phyloP scores from a whole-genome alignment of 2,888 invertebrate genomes.

The Coenonympha arcania region DNA sequence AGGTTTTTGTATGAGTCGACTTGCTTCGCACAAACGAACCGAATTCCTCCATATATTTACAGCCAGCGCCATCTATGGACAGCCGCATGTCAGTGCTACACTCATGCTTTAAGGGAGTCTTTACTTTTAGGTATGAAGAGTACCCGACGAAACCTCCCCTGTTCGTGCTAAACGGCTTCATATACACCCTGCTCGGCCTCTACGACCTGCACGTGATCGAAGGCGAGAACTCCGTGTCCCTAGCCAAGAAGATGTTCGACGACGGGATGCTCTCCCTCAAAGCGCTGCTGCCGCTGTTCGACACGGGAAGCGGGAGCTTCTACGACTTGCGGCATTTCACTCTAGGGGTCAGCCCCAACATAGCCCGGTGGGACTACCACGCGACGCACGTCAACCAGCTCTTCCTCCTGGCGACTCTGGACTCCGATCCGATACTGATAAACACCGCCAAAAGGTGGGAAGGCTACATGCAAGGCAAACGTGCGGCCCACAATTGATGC shows the following conservation, averaged over 20 bases:
- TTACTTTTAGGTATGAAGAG: constrained; percentile 88
- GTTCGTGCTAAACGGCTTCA: constrained; percentile 98
- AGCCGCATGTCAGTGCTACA: too few species aligned
- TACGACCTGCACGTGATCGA: constrained; percentile 93
- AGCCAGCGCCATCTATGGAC: too few species aligned
- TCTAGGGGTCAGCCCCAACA: constrained; percentile 89
- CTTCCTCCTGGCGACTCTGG: constrained; percentile 88
- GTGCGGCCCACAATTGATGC: constrained; percentile 91
- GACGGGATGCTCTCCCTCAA: constrained; percentile 92
- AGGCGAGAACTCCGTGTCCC: constrained; percentile 78
- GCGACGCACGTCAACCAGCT: constrained; percentile 98
- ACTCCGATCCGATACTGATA: constrained; percentile 84
- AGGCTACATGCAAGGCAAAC: constrained; percentile 95
- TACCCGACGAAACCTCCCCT: constrained; percentile 96
- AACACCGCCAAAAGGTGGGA: constrained; percentile 94
- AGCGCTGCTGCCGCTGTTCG: constrained; percentile 89
- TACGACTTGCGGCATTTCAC: constrained; percentile 97
- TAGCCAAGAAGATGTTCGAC: constrained; percentile 84
- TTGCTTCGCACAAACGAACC: too few species aligned
- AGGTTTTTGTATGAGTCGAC: too few species aligned
- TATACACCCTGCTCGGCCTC: constrained; percentile 95
- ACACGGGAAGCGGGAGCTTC: constrained; percentile 95
- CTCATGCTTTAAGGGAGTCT: too few species aligned
- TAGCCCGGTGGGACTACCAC: constrained; percentile 99
- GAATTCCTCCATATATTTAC: too few species aligned